Conservation (phyloP, 2,797 vertebrate species). For the Catharus ustulatus region DNA sequence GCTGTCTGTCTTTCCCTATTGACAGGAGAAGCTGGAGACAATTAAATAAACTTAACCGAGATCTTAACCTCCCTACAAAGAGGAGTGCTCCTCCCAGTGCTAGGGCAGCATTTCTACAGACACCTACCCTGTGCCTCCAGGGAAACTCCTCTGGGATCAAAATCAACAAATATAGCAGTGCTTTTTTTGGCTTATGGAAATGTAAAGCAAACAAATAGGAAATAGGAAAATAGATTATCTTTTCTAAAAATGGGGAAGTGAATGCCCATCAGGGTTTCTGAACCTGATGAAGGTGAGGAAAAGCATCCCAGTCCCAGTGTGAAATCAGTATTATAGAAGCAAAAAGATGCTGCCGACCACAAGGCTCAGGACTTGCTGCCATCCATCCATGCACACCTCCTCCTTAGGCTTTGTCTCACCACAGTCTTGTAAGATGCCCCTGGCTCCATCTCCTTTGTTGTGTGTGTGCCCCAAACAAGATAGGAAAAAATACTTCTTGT, state of each 20-base stretch:
- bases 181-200: background rate
- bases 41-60: background rate
- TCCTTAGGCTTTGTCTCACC: background rate
- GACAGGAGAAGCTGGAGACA: background rate
- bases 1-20: background rate
- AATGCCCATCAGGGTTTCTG: rapidly evolving
- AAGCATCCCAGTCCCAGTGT: background rate
- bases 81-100: background rate
- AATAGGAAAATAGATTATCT: background rate
- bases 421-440: background rate
- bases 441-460: background rate
- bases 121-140: background rate
- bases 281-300: rapidly evolving
- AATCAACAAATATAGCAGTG: background rate
- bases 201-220: background rate
- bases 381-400: too few relatives aligned
- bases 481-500: background rate
- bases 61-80: background rate
- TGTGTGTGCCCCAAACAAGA: background rate
- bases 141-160: background rate
- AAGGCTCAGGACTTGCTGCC: background rate
- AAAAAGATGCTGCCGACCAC: background rate
- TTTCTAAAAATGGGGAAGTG: background rate
- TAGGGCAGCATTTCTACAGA: rapidly evolving
- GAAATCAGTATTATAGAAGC: background rate